Base-by-base conservation (phyloP, 2,888 invertebrate species). In the Pemphredon lugubris region DNA sequence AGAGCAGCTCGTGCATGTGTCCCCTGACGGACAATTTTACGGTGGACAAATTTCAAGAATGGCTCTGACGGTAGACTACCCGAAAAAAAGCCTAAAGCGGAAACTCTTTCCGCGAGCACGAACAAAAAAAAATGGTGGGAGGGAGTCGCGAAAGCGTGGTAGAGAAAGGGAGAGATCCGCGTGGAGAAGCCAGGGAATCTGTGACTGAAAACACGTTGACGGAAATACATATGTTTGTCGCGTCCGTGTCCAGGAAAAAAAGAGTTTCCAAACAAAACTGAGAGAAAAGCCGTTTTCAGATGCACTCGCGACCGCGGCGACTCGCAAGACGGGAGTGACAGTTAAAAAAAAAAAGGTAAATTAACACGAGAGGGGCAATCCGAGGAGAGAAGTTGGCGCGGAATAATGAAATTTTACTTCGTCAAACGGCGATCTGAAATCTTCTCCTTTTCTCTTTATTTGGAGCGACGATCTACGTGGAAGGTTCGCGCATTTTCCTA, bases 11-110 rank as follows among this genome's bases (percentile, higher is more conserved):
- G 32, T 20, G 50, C 20, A 11, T 32, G 20, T n/a, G 37, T 47
- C 20, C 32, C 45, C 53, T 37, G 57, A 57, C 60, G 26, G 57
- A 23, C 30, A 61, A 75, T 68, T 71, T 65, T 40, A 47, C 65
- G 54, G 40, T 39, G 58, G 51, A 65, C 67, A 59, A 58, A 64
- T 60, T 68, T 64, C 57, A 13, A 7, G 61, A 37, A 44, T 16
- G 50, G 34, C 23, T 59, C 26, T 20, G 3, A 53, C 39, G 39
- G 26, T 30, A 20, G 23, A 13, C 21, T 18, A 11, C n/a, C 6
- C 20, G 48, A 21, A 21, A 44, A 32, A 13, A n/a, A 34, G 32
- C 21, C 16, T 16, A n/a, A 37, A 23, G 13, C 57, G 42, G 26
- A n/a, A 23, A 6, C 14, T 30, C 16, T 9, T 16, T 20, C 21